Evolutionary conservation across 37 sponge, comb jelly and placozoan species (phyloP).

Genomic region (Tethya wilhelma): DNA sequence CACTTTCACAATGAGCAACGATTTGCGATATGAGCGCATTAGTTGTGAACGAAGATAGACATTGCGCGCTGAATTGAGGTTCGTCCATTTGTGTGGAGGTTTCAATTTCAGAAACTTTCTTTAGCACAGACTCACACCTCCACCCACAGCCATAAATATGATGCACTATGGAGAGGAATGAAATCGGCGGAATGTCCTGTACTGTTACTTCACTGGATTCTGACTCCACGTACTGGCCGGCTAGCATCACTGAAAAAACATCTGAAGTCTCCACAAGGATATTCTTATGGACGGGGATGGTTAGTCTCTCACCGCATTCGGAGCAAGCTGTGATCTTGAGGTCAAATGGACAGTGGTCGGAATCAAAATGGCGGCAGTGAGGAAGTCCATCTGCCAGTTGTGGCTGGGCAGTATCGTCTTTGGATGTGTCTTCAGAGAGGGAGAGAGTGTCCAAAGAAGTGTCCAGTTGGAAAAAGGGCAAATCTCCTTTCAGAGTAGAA

Average conservation of each 20-base stretch:
- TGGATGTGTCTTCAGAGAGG: slow-evolving; percentile 7
- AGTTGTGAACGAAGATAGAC: background rate
- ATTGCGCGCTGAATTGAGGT: background rate
- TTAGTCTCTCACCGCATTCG: background rate
- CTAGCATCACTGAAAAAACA: slow-evolving; percentile 66
- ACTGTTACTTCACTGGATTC: slow-evolving; percentile 6
- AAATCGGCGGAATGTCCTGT: slow-evolving; percentile 9
- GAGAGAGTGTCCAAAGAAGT: slow-evolving; percentile 6
- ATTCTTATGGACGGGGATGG: slow-evolving; percentile 35
- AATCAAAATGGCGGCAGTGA: slow-evolving; percentile 44
- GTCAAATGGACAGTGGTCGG: slow-evolving; percentile 65
- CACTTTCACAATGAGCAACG: background rate
- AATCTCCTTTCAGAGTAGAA: background rate
- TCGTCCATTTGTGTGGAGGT: background rate
- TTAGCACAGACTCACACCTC: slow-evolving; percentile 21
- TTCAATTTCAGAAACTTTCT: background rate
- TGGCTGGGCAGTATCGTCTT: background rate
- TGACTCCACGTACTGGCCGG: slow-evolving; percentile 56
- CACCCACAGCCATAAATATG: slow-evolving; percentile 66
- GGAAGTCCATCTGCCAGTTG: background rate
- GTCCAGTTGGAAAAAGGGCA: background rate
- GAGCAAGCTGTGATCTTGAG: background rate
- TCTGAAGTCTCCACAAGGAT: slow-evolving; percentile 53
- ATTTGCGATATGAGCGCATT: background rate
- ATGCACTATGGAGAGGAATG: slow-evolving; percentile 52